Conservation (phyloP, 2,113 vertebrate genomes). For the Siphamia tubifer region DNA sequence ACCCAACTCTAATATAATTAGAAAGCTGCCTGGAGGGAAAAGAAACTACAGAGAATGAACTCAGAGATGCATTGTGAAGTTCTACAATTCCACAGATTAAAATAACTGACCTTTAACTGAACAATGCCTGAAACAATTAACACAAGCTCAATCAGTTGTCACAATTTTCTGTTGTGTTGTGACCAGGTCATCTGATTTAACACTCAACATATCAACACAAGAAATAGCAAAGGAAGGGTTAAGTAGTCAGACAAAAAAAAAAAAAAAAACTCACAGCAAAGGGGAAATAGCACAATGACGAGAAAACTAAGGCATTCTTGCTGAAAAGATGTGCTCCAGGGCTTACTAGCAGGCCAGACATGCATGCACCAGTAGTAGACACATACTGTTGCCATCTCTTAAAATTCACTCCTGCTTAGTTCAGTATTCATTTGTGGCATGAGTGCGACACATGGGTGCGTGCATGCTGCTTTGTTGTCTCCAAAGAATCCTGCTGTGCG, state of each 20-base stretch:
- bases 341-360: not conserved
- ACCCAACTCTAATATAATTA: slow-evolving; percentile 27
- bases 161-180: not conserved
- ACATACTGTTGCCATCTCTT: not conserved
- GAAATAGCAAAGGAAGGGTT: slow-evolving; percentile 10
- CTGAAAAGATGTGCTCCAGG: slow-evolving; percentile 17
- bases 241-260: not conserved
- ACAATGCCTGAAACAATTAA: slow-evolving; percentile 48
- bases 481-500: slow-evolving; percentile 35
- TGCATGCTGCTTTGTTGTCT: slow-evolving; percentile 28
- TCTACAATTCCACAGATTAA: slow-evolving; percentile 10
- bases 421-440: slow-evolving; percentile 10
- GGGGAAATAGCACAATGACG: not conserved
- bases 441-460: slow-evolving; percentile 23
- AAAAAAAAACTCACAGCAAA: not conserved
- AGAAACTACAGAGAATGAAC: slow-evolving; percentile 8
- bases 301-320: slow-evolving; percentile 9
- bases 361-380: not conserved
- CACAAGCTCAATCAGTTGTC: slow-evolving; percentile 38
- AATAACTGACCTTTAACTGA: slow-evolving; percentile 55
- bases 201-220: slow-evolving; percentile 14
- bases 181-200: not conserved
- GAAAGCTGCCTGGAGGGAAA: slow-evolving; percentile 17
- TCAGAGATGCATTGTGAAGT: slow-evolving; percentile 36
- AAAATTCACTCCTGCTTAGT: not conserved